Percentiles rank a stretch among this genome's conserved stretches.
Evolutionary conservation across 2,888 invertebrate species (phyloP).

Genomic region (Temnothorax unifasciatus): DNA sequence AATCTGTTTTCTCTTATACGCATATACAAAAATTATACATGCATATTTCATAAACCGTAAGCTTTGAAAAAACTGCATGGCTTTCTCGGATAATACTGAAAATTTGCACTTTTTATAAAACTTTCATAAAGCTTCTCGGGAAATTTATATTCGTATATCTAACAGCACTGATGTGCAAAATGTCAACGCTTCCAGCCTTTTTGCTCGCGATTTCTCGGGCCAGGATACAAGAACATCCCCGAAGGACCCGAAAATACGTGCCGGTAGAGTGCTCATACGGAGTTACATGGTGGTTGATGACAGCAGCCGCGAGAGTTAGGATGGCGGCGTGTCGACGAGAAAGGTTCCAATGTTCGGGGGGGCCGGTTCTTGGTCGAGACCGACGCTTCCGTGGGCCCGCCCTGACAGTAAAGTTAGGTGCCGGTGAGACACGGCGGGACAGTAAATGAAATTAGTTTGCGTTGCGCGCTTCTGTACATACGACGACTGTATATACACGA

Average conservation of each 20-base stretch:
- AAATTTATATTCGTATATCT: conserved; percentile 22
- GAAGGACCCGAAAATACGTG: conserved; percentile 46
- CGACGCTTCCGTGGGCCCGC: conserved; percentile 52
- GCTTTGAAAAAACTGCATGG: neutral
- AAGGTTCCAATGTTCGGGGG: conserved; percentile 14
- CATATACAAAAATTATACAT: neutral
- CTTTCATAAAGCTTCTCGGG: neutral
- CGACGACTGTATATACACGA: conserved; percentile 49
- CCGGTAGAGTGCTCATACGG: conserved; percentile 39
- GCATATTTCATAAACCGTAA: neutral
- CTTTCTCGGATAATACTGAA: neutral
- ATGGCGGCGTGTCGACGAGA: conserved; percentile 50
- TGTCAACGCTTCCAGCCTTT: conserved; percentile 15
- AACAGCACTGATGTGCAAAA: neutral
- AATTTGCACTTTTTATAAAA: neutral
- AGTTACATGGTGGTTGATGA: conserved; percentile 42
- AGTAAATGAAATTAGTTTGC: conserved; percentile 79
- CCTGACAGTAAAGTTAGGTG: conserved; percentile 74
- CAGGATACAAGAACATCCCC: conserved; percentile 36
- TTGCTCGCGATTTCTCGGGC: conserved; percentile 23
- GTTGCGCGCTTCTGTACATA: conserved; percentile 61
- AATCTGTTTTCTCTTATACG: neutral
- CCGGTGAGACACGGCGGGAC: conserved; percentile 65
- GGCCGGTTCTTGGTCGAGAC: conserved; percentile 52
- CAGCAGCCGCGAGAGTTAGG: conserved; percentile 42